phyloP scores from a whole-genome alignment of 2,888 invertebrate species.

The Hypomecis atomaria region DNA sequence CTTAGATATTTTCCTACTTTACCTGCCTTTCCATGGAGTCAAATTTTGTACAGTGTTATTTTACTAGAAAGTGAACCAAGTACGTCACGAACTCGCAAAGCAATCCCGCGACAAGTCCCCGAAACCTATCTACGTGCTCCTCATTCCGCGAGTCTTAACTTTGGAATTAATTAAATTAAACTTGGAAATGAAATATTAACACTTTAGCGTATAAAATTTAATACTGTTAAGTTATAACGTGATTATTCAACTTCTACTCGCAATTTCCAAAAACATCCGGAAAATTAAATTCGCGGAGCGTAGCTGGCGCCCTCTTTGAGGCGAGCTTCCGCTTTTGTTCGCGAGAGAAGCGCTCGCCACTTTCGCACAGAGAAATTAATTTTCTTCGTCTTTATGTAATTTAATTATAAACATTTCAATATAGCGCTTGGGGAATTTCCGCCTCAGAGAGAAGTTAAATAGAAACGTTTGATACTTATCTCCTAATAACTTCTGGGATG shows the following conservation, averaged over 20 bases:
- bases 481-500: slow-evolving; percentile 81
- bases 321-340: slow-evolving; percentile 74
- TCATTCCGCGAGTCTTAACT: slow-evolving; percentile 67
- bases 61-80: background rate
- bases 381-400: slow-evolving; percentile 85
- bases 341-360: slow-evolving; percentile 70
- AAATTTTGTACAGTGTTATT: too few relatives aligned
- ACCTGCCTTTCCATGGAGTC: too few relatives aligned
- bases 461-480: slow-evolving; percentile 85
- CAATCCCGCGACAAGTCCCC: slow-evolving; percentile 61
- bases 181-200: slow-evolving; percentile 85
- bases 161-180: slow-evolving; percentile 85
- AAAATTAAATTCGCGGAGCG: slow-evolving; percentile 81
- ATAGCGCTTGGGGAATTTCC: slow-evolving; percentile 83
- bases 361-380: slow-evolving; percentile 83
- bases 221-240: slow-evolving; percentile 84
- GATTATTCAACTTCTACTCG: slow-evolving; percentile 80
- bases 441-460: slow-evolving; percentile 81
- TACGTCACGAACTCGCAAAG: slow-evolving; percentile 14
- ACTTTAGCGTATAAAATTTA: slow-evolving; percentile 84
- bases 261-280: slow-evolving; percentile 82
- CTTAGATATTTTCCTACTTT: too few relatives aligned
- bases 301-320: slow-evolving; percentile 74
- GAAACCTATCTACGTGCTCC: slow-evolving; percentile 48
- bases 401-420: slow-evolving; percentile 86